Conservation (phyloP, 1,140 invertebrate species). For the Cydia pomonella region DNA sequence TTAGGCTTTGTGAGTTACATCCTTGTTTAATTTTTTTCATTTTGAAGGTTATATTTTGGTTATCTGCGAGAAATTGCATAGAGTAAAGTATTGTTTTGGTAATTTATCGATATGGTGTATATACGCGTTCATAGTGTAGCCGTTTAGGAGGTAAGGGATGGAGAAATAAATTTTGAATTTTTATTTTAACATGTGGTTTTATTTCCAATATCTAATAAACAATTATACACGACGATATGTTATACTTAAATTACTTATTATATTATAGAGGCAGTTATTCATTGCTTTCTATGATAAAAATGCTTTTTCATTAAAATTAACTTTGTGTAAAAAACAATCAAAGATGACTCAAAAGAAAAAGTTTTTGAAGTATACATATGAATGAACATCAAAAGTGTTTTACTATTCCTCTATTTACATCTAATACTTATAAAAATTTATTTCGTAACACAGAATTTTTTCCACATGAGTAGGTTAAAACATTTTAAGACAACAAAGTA, state of each 20-base stretch:
- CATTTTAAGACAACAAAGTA: no score
- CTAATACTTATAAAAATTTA: no score
- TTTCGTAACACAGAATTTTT: no score
- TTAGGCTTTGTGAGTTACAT: no score
- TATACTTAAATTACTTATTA: not conserved
- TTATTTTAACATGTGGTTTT: not conserved
- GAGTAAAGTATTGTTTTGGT: not conserved
- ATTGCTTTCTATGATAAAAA: not conserved
- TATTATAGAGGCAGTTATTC: not conserved
- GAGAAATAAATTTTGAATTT: slow-evolving; percentile 9
- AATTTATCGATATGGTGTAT: slow-evolving; percentile 10
- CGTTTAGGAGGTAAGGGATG: not conserved
- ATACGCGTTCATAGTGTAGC: slow-evolving; percentile 3
- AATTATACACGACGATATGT: slow-evolving; percentile 1
- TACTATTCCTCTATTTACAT: no score
- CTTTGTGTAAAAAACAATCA: no score
- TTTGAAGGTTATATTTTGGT: no score
- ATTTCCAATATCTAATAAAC: not conserved
- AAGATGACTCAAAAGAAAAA: no score
- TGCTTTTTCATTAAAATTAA: not conserved
- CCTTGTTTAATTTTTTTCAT: no score
- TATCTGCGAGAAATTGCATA: slow-evolving; percentile 5
- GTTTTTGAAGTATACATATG: no score
- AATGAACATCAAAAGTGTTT: no score
- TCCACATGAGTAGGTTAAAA: no score